Evolutionary conservation across 2,888 invertebrate genomes (phyloP).

Genomic region (Athetis lepigone): DNA sequence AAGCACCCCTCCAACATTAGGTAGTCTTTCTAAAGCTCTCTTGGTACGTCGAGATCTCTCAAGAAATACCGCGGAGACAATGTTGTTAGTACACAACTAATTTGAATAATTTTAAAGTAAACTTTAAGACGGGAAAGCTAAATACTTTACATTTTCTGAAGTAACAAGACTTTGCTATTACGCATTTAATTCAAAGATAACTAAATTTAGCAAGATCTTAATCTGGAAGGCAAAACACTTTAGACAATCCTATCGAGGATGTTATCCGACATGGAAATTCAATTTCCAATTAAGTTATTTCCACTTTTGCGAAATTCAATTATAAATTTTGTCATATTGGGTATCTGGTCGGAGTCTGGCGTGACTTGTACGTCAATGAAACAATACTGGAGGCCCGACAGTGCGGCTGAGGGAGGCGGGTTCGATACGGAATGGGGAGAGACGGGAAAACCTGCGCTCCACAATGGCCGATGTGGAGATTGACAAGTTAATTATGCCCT

Average conservation of each 20-base stretch:
- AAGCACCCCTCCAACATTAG: slow-evolving; percentile 26
- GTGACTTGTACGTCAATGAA: slow-evolving; percentile 28
- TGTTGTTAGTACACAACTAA: slow-evolving; percentile 9
- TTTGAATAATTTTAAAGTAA: slow-evolving; percentile 35
- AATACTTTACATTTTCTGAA: slow-evolving; percentile 10
- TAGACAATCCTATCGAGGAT: slow-evolving; percentile 27
- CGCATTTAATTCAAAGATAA: slow-evolving; percentile 29
- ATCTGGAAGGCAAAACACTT: slow-evolving; percentile 27
- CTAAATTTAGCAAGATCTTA: slow-evolving; percentile 14
- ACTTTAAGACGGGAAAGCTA: neutral
- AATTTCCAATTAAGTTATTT: slow-evolving; percentile 52
- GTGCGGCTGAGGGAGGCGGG: neutral
- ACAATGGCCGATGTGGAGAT: slow-evolving; percentile 44
- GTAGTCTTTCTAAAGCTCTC: slow-evolving; percentile 2
- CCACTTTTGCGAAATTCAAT: slow-evolving; percentile 48
- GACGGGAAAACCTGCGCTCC: slow-evolving; percentile 21
- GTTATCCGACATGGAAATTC: slow-evolving; percentile 34
- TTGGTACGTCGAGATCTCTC: neutral
- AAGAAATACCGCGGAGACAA: slow-evolving; percentile 30
- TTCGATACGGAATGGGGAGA: neutral
- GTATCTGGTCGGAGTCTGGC: slow-evolving; percentile 26
- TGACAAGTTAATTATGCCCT: slow-evolving; percentile 54
- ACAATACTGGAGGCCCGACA: slow-evolving; percentile 27
- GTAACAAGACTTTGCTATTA: slow-evolving; percentile 19
- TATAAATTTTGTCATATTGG: slow-evolving; percentile 41